phyloP scores from a whole-genome alignment of 2,113 vertebrate genomes.

The Albula glossodonta region DNA sequence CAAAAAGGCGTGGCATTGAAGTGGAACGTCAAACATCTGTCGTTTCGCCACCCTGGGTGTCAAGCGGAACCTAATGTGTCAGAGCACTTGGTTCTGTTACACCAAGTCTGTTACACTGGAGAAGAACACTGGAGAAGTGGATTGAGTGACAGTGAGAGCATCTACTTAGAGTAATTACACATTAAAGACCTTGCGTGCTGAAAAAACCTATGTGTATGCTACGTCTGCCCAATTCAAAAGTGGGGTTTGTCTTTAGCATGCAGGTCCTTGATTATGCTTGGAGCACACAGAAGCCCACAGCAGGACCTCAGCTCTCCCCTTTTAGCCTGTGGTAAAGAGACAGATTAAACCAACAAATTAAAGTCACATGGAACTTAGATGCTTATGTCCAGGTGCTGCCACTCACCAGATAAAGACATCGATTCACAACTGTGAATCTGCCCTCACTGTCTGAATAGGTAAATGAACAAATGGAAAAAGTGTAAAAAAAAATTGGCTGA shows the following conservation, averaged over 20 bases:
- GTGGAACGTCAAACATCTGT: background rate
- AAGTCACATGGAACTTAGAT: background rate
- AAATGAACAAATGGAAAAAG: background rate
- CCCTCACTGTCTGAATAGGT: background rate
- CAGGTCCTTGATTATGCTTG: background rate
- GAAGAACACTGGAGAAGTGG: background rate
- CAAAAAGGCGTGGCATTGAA: background rate
- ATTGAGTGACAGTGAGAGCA: background rate
- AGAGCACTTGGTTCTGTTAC: background rate
- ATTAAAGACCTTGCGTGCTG: background rate
- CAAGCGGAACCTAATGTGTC: background rate
- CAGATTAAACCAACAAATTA: constrained; percentile 7
- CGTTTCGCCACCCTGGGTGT: background rate
- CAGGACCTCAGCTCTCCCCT: background rate
- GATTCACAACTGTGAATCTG: background rate
- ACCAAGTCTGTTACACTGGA: background rate
- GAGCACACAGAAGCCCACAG: background rate
- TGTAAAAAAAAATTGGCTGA: background rate
- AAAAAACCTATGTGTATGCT: background rate
- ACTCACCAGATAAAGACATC: background rate
- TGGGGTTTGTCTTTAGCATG: background rate
- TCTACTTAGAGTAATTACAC: background rate
- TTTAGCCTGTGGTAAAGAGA: background rate
- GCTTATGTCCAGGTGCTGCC: background rate
- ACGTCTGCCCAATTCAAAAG: background rate